phyloP scores from a whole-genome alignment of 2,888 invertebrate genomes.

The Callinectes sapidus region DNA sequence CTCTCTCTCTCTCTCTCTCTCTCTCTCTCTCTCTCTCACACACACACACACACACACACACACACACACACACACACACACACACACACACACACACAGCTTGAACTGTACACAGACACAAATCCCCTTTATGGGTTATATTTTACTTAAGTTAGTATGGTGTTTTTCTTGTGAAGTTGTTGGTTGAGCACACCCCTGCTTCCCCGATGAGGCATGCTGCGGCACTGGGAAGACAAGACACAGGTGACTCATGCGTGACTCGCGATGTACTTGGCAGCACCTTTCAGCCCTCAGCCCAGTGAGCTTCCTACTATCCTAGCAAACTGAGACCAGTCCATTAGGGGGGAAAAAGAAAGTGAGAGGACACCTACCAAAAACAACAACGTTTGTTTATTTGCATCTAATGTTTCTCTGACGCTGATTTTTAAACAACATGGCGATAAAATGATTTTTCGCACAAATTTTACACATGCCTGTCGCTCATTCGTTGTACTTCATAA shows the following conservation, averaged over 20 bases:
- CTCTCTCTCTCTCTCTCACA: conserved; percentile 18
- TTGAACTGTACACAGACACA: not conserved
- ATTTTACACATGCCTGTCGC: not conserved
- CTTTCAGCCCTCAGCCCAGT: not conserved
- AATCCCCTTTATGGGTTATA: not conserved
- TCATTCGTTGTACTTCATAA: not conserved
- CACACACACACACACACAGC: not conserved
- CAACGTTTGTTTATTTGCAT: not conserved
- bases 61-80: not conserved
- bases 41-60: conserved; percentile 20
- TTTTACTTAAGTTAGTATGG: not conserved
- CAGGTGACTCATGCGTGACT: not conserved
- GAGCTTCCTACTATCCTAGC: not conserved
- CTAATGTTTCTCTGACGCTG: not conserved
- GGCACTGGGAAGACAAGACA: not conserved
- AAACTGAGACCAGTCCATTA: not conserved
- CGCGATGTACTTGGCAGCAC: not conserved
- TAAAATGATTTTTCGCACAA: not conserved
- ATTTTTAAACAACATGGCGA: not conserved
- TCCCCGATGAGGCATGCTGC: not conserved
- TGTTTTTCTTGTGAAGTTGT: not conserved
- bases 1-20: too few species aligned
- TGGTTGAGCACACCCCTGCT: not conserved
- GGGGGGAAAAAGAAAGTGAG: not conserved
- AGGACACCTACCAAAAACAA: not conserved